Base-by-base conservation (phyloP, 2,797 vertebrate genomes). In the Sebastes trivittatus region DNA sequence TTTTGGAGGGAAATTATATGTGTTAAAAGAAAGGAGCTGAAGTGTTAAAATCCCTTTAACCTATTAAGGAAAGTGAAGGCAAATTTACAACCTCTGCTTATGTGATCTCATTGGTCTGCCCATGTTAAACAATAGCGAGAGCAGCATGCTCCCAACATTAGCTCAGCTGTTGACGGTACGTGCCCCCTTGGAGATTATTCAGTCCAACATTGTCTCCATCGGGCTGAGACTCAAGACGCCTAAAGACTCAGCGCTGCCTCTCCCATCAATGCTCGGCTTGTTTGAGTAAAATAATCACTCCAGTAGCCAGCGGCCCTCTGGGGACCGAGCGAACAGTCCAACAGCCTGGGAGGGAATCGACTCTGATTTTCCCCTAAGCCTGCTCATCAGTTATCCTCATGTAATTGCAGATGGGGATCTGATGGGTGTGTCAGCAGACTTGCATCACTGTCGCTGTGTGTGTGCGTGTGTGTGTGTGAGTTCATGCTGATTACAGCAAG, bases 311-410 rank as follows among this genome's bases (percentile, higher is more conserved):
- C 23, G 7, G 84, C 61, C 82, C 87, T 81, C 72, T 42, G 66
- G 84, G 87, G 84, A 88, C 79, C 42, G 52, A 55, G 77, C 29
- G 42, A 77, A 72, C 75, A 71, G 68, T 85, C 89, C 84, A 80
- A 72, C 88, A 72, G 84, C 85, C 77, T 91, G 88, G 77, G 85
- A 91, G 89, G 87, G 86, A 89, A 81, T 75, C 10, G 54, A 73
- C 70, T 85, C 54, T 66, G 73, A 90, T 92, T 91, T 91, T 91
- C 80, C 86, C 81, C 61, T 88, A 88, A 89, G 81, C 74, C 90
- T 65, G 70, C 87, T 92, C 88, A 88, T 93, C 88, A 86, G 73
- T 89, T 82, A 68, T 84, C 84, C 93, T 93, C 92, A 89, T 90
- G 90, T 94, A 93, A 95, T 80, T 85, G 74, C 88, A 92, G 65